A percentile compares a stretch with the other conserved stretches of the same genome.
Conservation (phyloP, 2,797 vertebrate genomes). For the Scyliorhinus canicula region DNA sequence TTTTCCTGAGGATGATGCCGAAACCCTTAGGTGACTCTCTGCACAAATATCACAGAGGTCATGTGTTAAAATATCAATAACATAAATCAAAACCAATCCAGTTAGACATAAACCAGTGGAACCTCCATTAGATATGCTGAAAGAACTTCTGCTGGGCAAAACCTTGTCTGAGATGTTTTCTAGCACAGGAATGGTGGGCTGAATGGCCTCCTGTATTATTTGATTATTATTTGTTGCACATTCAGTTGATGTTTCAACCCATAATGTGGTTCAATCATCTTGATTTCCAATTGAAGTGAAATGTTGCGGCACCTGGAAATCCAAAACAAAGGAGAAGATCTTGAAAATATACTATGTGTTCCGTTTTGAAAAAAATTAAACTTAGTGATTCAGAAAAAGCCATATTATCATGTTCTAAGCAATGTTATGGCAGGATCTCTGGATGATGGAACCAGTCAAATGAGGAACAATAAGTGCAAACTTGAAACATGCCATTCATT, state of each 20-base stretch:
- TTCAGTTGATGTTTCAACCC: neutral
- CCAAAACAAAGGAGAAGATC: neutral
- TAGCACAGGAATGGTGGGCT: neutral
- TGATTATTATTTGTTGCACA: neutral
- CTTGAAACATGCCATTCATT: neutral
- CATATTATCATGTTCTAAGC: neutral
- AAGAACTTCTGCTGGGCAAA: neutral
- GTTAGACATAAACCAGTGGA: neutral
- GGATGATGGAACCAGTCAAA: neutral
- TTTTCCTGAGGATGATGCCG: neutral
- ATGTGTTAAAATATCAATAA: neutral
- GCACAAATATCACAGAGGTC: neutral
- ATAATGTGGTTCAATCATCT: neutral
- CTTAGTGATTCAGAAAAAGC: neutral
- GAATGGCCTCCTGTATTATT: neutral
- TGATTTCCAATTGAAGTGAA: neutral
- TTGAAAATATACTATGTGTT: neutral
- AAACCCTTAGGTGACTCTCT: neutral
- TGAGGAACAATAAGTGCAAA: neutral
- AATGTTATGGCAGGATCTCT: neutral
- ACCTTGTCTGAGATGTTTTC: neutral
- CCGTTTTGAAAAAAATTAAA: neutral
- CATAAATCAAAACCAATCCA: neutral
- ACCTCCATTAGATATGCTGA: too few relatives aligned
- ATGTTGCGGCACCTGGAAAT: too few relatives aligned